Conservation (phyloP, 2,888 invertebrate genomes). For the Clivina fossor region DNA sequence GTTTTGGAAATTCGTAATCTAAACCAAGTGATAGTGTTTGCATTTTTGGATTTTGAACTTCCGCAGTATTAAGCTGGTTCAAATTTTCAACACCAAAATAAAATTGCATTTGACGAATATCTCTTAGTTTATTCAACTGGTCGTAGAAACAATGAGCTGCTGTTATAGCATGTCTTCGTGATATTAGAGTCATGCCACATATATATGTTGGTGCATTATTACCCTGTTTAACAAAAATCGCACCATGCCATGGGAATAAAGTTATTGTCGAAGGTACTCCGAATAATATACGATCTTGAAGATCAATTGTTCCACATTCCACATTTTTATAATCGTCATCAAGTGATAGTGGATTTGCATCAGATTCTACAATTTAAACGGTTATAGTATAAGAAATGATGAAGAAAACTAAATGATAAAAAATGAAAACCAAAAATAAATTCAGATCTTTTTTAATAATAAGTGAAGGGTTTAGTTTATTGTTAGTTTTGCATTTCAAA, state of each 20-base stretch:
- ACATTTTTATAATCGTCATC: too few relatives aligned
- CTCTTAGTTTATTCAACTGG: too few relatives aligned
- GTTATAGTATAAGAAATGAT: too few relatives aligned
- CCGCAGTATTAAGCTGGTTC: constrained; percentile 1
- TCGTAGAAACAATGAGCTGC: constrained; percentile 33
- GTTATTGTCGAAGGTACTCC: constrained; percentile 59
- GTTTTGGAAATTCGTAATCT: constrained; percentile 13
- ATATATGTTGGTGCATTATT: constrained; percentile 25
- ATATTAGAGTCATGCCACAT: constrained; percentile 29
- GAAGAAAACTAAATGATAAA: too few relatives aligned
- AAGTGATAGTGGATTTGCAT: too few relatives aligned
- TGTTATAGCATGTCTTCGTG: constrained; percentile 14
- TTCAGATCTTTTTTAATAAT: too few relatives aligned
- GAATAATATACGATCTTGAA: constrained; percentile 7
- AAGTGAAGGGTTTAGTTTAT: too few relatives aligned
- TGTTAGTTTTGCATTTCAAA: too few relatives aligned
- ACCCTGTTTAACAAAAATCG: too few relatives aligned
- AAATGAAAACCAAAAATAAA: too few relatives aligned
- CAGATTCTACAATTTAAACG: too few relatives aligned
- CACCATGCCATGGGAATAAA: constrained; percentile 66
- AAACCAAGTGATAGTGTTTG: constrained; percentile 16
- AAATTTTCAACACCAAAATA: constrained; percentile 27
- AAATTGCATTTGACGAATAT: too few relatives aligned
- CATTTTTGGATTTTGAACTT: constrained; percentile 19
- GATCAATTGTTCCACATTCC: constrained; percentile 8